A percentile compares a stretch with the other conserved stretches of the same genome.
Evolutionary conservation across 2,888 invertebrate genomes (phyloP).

Genomic region (Hemithea aestivaria): DNA sequence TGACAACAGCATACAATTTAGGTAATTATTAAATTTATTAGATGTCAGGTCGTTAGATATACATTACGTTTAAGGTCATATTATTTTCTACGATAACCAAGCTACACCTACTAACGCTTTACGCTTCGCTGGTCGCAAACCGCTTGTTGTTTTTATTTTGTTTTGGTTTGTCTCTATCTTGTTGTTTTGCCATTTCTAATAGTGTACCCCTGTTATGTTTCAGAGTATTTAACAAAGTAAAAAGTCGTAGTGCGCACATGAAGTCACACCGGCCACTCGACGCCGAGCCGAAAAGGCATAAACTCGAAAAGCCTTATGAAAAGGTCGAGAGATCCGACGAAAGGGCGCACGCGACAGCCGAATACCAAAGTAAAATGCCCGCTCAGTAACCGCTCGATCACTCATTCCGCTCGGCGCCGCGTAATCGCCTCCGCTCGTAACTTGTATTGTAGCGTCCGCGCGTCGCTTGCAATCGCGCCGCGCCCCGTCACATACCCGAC

Average conservation of each 20-base stretch:
- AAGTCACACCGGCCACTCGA: slow-evolving; percentile 97
- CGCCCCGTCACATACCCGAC: slow-evolving; percentile 20
- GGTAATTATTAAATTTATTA: too few relatives aligned
- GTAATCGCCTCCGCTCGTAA: slow-evolving; percentile 24
- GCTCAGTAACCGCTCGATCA: slow-evolving; percentile 54
- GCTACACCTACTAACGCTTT: slow-evolving; percentile 49
- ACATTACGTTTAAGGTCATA: too few relatives aligned
- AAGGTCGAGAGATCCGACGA: slow-evolving; percentile 75
- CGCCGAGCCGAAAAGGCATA: slow-evolving; percentile 85
- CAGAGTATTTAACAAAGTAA: slow-evolving; percentile 98
- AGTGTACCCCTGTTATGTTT: slow-evolving; percentile 74
- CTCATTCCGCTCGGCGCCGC: slow-evolving; percentile 38
- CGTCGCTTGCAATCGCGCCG: slow-evolving; percentile 31
- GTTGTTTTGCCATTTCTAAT: slow-evolving; percentile 67
- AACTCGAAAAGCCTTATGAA: slow-evolving; percentile 80
- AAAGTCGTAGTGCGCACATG: slow-evolving; percentile 99
- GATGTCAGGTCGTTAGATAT: too few relatives aligned
- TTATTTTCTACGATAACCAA: slow-evolving; percentile 7
- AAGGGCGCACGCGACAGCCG: slow-evolving; percentile 64
- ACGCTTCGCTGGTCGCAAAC: slow-evolving; percentile 53
- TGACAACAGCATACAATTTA: too few relatives aligned
- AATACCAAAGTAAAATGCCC: slow-evolving; percentile 62
- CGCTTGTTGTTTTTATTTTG: slow-evolving; percentile 37
- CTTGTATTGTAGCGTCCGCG: slow-evolving; percentile 10
- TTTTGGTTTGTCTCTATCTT: slow-evolving; percentile 35